Base-by-base conservation (phyloP, 2,797 vertebrate genomes). In the Spatula versicolor region DNA sequence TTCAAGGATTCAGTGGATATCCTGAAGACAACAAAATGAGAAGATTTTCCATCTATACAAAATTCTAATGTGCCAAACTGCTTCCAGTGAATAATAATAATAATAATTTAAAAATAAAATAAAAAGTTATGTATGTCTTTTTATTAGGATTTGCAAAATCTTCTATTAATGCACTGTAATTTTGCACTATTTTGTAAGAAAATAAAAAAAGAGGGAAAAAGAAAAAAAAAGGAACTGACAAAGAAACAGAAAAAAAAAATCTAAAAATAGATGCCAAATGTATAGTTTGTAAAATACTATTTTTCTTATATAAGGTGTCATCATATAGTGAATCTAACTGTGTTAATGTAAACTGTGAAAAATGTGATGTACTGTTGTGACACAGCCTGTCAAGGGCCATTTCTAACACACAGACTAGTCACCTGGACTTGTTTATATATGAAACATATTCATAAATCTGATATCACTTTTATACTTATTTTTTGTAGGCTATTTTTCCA, bases 401-500 rank as follows among this genome's bases (percentile, higher is more conserved):
- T 95, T 94, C 95, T 97, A 97, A 95, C 93, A 97, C 93, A 97
- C 39, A 94, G 82, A 94, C 88, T 88, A 96, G 46, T 97, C 88
- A 96, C 85, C 80, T 93, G 93, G 71, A 97, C 92, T 98, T 98
- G 96, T 97, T 97, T 98, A 97, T 97, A 96, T 94, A 96, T 93
- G 59, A 96, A 92, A 90, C 97, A 97, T 75, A 97, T 93, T 95
- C 97, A 98, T 96, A 97, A 95, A 97, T 90, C 92, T 96, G 92
- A 98, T 96, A 97, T 96, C 96, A 97, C 94, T 97, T 98, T 98
- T 98, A 86, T 98, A 98, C 97, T 98, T 98, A 98, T 97, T 97
- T 98, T 98, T 97, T 97, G 96, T 98, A 98, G 96, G 95, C 93
- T 98, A 98, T 98, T 98, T 98, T 98, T 98, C 95, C 97, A 98